Percentiles rank a stretch among this genome's conserved stretches.
These are phyloP conservation scores for Alloscopus bannaensis DNA, from an alignment of 2,888 invertebrate species.

Conservation along the genomic window DNA sequence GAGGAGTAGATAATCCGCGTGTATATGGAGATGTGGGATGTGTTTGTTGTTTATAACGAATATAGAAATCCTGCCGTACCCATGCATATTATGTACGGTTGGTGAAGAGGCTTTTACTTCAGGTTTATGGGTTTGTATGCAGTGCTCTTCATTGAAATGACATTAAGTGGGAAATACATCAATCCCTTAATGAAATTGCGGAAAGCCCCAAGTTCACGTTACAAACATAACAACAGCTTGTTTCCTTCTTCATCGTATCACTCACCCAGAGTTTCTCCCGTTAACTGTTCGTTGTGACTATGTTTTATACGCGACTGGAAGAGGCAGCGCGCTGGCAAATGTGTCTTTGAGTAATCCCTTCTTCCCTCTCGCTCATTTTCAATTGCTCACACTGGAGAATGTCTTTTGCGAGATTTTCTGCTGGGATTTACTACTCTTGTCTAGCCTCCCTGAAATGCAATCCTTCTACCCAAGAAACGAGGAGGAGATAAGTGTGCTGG, in stretches of 20 bases:
- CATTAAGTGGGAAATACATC: constrained; percentile 69
- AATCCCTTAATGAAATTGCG: constrained; percentile 68
- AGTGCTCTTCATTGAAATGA: constrained; percentile 66
- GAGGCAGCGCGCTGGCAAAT: constrained; percentile 8
- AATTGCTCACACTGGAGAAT: constrained; percentile 20
- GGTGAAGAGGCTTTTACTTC: neutral
- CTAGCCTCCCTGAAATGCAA: no score
- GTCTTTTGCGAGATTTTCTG: constrained; percentile 18
- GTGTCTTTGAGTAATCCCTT: constrained; percentile 9
- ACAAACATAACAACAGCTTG: constrained; percentile 56
- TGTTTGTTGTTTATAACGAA: constrained; percentile 14
- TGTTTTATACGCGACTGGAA: constrained; percentile 1
- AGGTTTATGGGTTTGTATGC: constrained; percentile 16
- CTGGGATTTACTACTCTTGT: constrained; percentile 19
- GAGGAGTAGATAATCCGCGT: neutral
- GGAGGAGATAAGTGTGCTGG: no score
- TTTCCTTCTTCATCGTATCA: constrained; percentile 40
- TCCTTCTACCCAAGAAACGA: no score
- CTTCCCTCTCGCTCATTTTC: constrained; percentile 17
- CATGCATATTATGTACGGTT: neutral
- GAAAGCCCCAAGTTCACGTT: constrained; percentile 56
- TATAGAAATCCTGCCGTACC: neutral
- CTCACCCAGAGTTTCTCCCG: neutral
- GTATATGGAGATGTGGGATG: neutral
- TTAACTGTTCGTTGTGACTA: neutral